A percentile compares a stretch with the other conserved stretches of the same genome.
Evolutionary conservation across 2,888 invertebrate species (phyloP).

Genomic region (Branchellion lobata): DNA sequence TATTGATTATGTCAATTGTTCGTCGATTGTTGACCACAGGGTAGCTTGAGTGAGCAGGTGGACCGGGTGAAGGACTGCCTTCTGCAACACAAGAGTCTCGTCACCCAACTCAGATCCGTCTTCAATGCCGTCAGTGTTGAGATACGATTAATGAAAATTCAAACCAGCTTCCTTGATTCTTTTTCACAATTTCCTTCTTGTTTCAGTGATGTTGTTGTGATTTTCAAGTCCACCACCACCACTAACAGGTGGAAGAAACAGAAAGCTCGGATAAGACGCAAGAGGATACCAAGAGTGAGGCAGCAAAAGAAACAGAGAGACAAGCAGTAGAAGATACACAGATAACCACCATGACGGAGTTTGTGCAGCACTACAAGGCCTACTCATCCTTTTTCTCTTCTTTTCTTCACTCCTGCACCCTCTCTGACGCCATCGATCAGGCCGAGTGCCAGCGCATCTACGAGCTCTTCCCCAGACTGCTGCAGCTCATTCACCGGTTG

Average conservation of each 20-base stretch:
- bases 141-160: too few relatives aligned
- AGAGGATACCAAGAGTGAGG: background rate
- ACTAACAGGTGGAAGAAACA: background rate
- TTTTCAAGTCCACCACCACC: background rate
- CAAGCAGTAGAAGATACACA: conserved; percentile 58
- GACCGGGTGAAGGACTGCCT: background rate
- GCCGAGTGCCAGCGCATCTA: background rate
- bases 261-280: too few relatives aligned
- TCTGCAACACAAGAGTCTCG: background rate
- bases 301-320: conserved; percentile 37
- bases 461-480: background rate
- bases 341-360: conserved; percentile 45
- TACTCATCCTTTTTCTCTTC: conserved; percentile 10
- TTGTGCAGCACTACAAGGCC: conserved; percentile 30
- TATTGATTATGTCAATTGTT: too few relatives aligned
- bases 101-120: background rate
- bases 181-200: too few relatives aligned
- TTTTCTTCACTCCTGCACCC: background rate
- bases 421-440: background rate
- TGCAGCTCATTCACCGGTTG: conserved; percentile 23
- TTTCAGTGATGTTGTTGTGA: too few relatives aligned
- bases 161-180: too few relatives aligned
- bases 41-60: background rate
- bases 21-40: too few relatives aligned
- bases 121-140: background rate